Percentiles rank a stretch among this genome's conserved stretches.
Conservation (phyloP, 2,797 vertebrate genomes). For the Sphenopsis melanotis region DNA sequence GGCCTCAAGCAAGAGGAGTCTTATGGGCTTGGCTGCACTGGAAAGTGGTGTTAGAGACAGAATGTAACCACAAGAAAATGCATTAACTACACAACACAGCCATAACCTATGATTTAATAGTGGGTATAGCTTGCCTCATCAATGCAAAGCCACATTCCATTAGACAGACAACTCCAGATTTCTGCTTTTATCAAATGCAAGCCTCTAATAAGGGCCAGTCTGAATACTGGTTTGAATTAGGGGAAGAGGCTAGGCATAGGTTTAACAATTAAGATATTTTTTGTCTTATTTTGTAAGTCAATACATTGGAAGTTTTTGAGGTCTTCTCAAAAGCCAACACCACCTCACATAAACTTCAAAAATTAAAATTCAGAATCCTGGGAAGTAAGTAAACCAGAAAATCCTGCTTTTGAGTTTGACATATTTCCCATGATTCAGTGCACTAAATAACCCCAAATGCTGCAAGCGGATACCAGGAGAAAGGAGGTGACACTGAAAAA, state of each 20-base stretch:
- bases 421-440: accelerated
- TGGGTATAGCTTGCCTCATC: not conserved
- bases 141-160: not conserved
- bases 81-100: not conserved
- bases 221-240: not conserved
- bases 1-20: not conserved
- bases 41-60: not conserved
- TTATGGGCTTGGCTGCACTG: not conserved
- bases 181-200: not conserved
- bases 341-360: not conserved
- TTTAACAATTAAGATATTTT: not conserved
- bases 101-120: not conserved
- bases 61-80: not conserved
- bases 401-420: not conserved
- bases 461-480: not conserved
- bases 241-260: not conserved
- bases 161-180: not conserved
- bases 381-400: not conserved
- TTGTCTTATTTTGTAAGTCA: not conserved
- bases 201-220: not conserved
- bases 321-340: not conserved
- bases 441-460: not conserved
- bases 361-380: not conserved
- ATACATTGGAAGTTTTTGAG: not conserved
- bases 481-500: not conserved